A percentile compares a stretch with the other conserved stretches of the same genome.
phyloP scores from a whole-genome alignment of 2,888 invertebrate genomes.

The Epistrophe grossulariae region DNA sequence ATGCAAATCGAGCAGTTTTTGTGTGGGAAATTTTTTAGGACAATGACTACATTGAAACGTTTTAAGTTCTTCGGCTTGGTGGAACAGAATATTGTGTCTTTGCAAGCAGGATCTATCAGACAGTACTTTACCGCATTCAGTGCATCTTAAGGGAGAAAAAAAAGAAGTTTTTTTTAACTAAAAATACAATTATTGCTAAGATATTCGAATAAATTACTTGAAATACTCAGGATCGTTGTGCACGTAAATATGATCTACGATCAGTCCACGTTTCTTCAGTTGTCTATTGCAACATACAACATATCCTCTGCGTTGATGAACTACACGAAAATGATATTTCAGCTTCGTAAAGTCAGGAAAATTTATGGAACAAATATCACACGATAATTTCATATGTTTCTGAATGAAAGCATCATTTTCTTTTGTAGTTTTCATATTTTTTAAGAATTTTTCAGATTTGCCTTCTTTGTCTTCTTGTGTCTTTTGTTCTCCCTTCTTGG shows the following conservation, averaged over 20 bases:
- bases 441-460: conserved; percentile 47
- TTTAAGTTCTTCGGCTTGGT: conserved; percentile 72
- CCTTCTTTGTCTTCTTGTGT: conserved; percentile 18
- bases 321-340: conserved; percentile 74
- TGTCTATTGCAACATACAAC: conserved; percentile 77
- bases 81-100: conserved; percentile 73
- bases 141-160: conserved; percentile 51
- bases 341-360: conserved; percentile 72
- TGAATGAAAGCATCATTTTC: conserved; percentile 76
- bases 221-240: conserved; percentile 78
- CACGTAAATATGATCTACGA: conserved; percentile 77
- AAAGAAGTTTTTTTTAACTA: too few relatives aligned
- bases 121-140: conserved; percentile 74
- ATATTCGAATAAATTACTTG: conserved; percentile 61
- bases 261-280: conserved; percentile 72
- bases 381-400: conserved; percentile 76
- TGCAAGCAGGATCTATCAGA: conserved; percentile 76
- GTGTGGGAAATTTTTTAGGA: conserved; percentile 73
- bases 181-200: neutral
- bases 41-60: conserved; percentile 69
- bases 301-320: conserved; percentile 76
- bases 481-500: conserved; percentile 42
- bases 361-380: conserved; percentile 72
- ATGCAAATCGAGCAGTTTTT: conserved; percentile 72
- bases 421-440: conserved; percentile 54